phyloP scores from a whole-genome alignment of 2,888 invertebrate genomes.

The Lithophane ornitopus region DNA sequence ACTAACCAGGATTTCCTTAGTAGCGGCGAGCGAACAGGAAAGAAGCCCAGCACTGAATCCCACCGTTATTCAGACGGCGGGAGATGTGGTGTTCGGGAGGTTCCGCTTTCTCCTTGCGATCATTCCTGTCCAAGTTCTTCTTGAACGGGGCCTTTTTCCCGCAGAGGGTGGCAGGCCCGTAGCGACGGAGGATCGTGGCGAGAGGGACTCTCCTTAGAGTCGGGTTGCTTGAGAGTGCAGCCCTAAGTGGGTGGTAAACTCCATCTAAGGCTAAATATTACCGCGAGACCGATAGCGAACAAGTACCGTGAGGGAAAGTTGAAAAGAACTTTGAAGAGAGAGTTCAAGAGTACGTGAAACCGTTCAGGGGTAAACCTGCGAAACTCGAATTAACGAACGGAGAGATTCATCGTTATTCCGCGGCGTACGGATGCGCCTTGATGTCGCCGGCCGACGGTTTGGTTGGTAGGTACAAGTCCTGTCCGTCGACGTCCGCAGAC shows the following conservation, averaged over 20 bases:
- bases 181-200: slow-evolving; percentile 75
- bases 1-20: slow-evolving; percentile 83
- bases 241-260: slow-evolving; percentile 92
- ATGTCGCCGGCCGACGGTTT: background rate
- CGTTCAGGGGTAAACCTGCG: slow-evolving; percentile 90
- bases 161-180: slow-evolving; percentile 89
- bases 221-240: slow-evolving; percentile 92
- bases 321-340: slow-evolving; percentile 93
- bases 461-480: background rate
- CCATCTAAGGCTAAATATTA: slow-evolving; percentile 91
- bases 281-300: slow-evolving; percentile 92
- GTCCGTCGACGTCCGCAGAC: slow-evolving; percentile 33
- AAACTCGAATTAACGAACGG: slow-evolving; percentile 88
- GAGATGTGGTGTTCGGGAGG: slow-evolving; percentile 91
- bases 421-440: slow-evolving; percentile 65
- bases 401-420: slow-evolving; percentile 80
- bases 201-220: slow-evolving; percentile 79
- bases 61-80: slow-evolving; percentile 79
- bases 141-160: slow-evolving; percentile 83
- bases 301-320: slow-evolving; percentile 93
- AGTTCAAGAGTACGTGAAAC: slow-evolving; percentile 89
- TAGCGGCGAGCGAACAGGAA: slow-evolving; percentile 88
- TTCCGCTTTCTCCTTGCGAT: slow-evolving; percentile 73
- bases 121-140: slow-evolving; percentile 84
- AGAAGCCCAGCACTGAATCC: slow-evolving; percentile 91